A percentile compares a stretch with the other conserved stretches of the same genome.
phyloP scores from a whole-genome alignment of 2,888 invertebrate species.

The Artemia sp. region DNA sequence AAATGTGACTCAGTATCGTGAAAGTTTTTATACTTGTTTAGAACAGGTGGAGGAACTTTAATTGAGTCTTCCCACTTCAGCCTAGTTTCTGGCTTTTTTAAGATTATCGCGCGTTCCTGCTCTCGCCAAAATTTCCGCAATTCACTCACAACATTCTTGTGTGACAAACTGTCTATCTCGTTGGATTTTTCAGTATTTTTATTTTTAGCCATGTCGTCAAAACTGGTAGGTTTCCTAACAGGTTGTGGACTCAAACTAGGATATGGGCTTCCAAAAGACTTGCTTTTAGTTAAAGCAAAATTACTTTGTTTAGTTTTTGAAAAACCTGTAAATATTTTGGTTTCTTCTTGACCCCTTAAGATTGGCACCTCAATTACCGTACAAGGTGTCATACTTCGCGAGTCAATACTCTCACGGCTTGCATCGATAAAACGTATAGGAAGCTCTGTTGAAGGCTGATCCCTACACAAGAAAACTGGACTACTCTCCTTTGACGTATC shows the following conservation, averaged over 20 bases:
- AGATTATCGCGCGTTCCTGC: not conserved
- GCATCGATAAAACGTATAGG: not conserved
- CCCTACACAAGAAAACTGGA: not conserved
- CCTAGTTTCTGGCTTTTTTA: conserved; percentile 3
- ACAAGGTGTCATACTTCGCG: conserved; percentile 14
- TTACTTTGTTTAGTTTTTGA: not conserved
- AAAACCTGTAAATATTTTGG: not conserved
- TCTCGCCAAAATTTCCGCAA: not conserved
- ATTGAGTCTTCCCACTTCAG: conserved; percentile 4
- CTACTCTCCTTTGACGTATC: not conserved
- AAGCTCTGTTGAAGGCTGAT: not conserved
- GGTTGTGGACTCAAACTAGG: conserved; percentile 2
- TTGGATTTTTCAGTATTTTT: too few species aligned
- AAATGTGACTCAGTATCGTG: not conserved
- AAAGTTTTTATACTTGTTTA: not conserved
- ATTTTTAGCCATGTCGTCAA: not conserved
- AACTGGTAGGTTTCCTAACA: not conserved
- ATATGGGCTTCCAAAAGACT: conserved; percentile 5
- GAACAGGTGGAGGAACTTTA: conserved; percentile 8
- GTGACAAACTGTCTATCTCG: not conserved
- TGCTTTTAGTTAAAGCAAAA: not conserved
- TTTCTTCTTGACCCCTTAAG: not conserved
- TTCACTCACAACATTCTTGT: conserved; percentile 7
- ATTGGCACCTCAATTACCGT: conserved; percentile 9
- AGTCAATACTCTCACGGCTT: conserved; percentile 7